Evolutionary conservation across 2,888 invertebrate genomes (phyloP).

Genomic region (Incurvaria masculella): DNA sequence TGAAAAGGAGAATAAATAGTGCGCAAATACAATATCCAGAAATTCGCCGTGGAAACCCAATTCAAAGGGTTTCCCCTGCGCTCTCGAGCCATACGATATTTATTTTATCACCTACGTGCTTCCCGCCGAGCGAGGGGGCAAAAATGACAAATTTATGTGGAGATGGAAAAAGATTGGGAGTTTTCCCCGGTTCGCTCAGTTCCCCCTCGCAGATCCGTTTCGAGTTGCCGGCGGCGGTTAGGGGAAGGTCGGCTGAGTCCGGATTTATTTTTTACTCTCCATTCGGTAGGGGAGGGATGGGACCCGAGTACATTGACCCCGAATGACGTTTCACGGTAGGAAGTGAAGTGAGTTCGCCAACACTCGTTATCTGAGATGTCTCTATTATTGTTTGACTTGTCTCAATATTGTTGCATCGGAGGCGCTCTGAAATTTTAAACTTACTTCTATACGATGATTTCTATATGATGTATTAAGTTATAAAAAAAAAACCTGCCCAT

Average conservation of each 20-base stretch:
- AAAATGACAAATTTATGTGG: background rate
- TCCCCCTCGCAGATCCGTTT: constrained; percentile 2
- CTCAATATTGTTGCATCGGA: no score
- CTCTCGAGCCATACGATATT: background rate
- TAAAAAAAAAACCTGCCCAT: no score
- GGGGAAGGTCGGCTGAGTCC: constrained; percentile 3
- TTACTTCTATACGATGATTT: no score
- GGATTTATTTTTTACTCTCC: constrained; percentile 5
- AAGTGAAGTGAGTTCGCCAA: background rate
- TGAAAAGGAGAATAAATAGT: no score
- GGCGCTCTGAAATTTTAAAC: no score
- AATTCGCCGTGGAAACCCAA: background rate
- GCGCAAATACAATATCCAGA: no score
- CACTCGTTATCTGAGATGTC: background rate
- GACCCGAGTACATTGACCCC: constrained; percentile 10
- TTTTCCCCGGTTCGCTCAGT: background rate
- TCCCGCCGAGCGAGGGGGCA: background rate
- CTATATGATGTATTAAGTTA: no score
- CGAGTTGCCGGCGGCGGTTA: background rate
- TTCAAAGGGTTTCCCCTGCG: background rate
- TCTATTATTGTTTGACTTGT: background rate
- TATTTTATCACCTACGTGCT: background rate
- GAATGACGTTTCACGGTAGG: constrained; percentile 3
- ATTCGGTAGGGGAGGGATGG: constrained; percentile 5
- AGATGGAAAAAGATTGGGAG: constrained; percentile 8